Percentiles rank a stretch among this genome's conserved stretches.
Conservation (phyloP, 2,797 vertebrate genomes). For the Mastacembelus armatus region DNA sequence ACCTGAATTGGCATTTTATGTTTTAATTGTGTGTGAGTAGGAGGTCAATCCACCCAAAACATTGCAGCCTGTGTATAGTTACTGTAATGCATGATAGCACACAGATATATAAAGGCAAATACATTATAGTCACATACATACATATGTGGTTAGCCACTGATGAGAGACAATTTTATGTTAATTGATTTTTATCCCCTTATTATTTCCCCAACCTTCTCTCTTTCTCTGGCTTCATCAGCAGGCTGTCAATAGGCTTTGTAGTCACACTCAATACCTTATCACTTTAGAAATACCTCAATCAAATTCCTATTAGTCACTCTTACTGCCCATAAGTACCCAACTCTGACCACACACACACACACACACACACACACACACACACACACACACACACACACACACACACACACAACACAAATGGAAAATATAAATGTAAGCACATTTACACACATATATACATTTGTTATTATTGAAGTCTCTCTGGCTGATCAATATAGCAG, state of each 20-base stretch:
- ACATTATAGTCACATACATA: slow-evolving; percentile 19
- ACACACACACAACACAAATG: slow-evolving; percentile 55
- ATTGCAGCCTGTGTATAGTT: slow-evolving; percentile 34
- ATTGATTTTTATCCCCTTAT: slow-evolving; percentile 84
- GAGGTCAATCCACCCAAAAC: slow-evolving; percentile 67
- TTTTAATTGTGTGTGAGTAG: slow-evolving; percentile 73
- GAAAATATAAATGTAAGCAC: slow-evolving; percentile 50
- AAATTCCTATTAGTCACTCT: slow-evolving; percentile 84
- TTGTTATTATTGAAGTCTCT: slow-evolving; percentile 43
- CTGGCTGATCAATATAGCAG: slow-evolving; percentile 56
- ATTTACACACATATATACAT: slow-evolving; percentile 39
- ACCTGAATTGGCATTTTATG: slow-evolving; percentile 80
- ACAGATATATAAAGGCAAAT: slow-evolving; percentile 34
- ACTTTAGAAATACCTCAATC: slow-evolving; percentile 84
- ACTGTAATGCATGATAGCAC: slow-evolving; percentile 43
- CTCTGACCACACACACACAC: slow-evolving; percentile 32
- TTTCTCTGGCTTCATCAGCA: slow-evolving; percentile 82
- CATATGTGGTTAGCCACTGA: slow-evolving; percentile 65
- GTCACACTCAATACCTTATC: slow-evolving; percentile 80
- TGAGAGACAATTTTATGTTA: slow-evolving; percentile 81
- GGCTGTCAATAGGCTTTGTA: slow-evolving; percentile 83
- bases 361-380: too few species aligned
- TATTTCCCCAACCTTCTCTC: slow-evolving; percentile 74
- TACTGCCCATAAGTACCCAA: slow-evolving; percentile 65
- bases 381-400: slow-evolving; percentile 14